Evolutionary conservation across 2,113 vertebrate species (phyloP).

Genomic region (Nycticorax nycticorax): DNA sequence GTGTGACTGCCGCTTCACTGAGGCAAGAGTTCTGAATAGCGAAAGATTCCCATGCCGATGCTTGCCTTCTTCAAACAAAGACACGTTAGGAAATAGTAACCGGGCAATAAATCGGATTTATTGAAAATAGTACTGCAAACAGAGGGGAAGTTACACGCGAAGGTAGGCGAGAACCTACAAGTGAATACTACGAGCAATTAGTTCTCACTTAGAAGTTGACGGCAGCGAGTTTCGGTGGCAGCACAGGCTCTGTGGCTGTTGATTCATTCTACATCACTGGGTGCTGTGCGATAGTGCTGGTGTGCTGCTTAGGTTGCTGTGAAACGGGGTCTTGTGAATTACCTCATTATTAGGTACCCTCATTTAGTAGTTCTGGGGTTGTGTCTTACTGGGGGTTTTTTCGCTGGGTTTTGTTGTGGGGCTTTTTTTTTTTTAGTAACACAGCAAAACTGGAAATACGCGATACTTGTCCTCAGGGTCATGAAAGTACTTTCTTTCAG

Average conservation of each 20-base stretch:
- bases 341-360: conserved; percentile 3
- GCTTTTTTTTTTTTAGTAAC: neutral
- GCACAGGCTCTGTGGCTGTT: neutral
- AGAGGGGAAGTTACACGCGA: conserved; percentile 29
- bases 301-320: conserved; percentile 29
- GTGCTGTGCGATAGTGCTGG: neutral
- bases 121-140: conserved; percentile 32
- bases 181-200: conserved; percentile 53
- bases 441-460: conserved; percentile 27
- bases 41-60: neutral
- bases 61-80: conserved; percentile 55
- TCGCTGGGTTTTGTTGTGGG: neutral
- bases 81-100: neutral
- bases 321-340: conserved; percentile 4
- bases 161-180: conserved; percentile 25
- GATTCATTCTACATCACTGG: conserved; percentile 1
- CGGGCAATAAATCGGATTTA: neutral
- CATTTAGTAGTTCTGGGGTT: neutral
- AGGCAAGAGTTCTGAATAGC: conserved; percentile 19
- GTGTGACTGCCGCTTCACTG: neutral
- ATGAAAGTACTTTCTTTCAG: conserved; percentile 29
- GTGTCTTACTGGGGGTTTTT: neutral
- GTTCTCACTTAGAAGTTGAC: conserved; percentile 30
- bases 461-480: conserved; percentile 1
- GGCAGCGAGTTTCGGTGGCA: neutral